Evolutionary conservation across 1,140 invertebrate species (phyloP).

Genomic region (Scaptomyza graminum): DNA sequence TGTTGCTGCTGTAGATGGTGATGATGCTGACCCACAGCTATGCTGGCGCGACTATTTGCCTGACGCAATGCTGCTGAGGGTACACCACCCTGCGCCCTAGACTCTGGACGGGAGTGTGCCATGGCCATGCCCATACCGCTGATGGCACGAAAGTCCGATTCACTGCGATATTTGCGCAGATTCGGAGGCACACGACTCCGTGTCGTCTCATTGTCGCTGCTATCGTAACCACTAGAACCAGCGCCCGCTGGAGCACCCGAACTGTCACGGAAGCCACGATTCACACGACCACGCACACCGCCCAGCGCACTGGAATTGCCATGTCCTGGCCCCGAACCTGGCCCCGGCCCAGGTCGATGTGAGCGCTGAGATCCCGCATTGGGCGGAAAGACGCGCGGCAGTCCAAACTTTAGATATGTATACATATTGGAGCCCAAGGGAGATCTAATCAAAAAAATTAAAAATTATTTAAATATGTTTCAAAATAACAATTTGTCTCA

Average conservation of each 20-base stretch:
- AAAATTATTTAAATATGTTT: too few species aligned
- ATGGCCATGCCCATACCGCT: conserved; percentile 73
- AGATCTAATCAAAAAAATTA: conserved; percentile 85
- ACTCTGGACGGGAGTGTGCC: conserved; percentile 81
- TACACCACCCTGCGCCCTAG: conserved; percentile 66
- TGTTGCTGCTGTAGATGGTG: conserved; percentile 58
- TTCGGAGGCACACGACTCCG: conserved; percentile 85
- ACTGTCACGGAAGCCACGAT: conserved; percentile 81
- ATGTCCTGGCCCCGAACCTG: conserved; percentile 62
- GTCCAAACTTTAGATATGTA: conserved; percentile 95
- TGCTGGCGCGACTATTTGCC: conserved; percentile 82
- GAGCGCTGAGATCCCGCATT: conserved; percentile 87
- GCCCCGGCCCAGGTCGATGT: conserved; percentile 82
- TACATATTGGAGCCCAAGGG: conserved; percentile 95
- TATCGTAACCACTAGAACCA: conserved; percentile 93
- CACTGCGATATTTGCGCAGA: conserved; percentile 89
- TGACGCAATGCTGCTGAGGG: conserved; percentile 74
- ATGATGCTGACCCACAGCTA: conserved; percentile 74
- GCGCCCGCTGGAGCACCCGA: conserved; percentile 63
- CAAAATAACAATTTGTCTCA: too few species aligned
- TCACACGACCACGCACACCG: conserved; percentile 77
- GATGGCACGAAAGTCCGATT: conserved; percentile 90
- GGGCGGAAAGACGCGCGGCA: conserved; percentile 94
- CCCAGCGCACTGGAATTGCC: conserved; percentile 80
- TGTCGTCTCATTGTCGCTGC: conserved; percentile 89